Percentiles rank a stretch among this genome's conserved stretches.
Evolutionary conservation across 2,888 invertebrate species (phyloP).

Genomic region (Oscheius myriophilus): DNA sequence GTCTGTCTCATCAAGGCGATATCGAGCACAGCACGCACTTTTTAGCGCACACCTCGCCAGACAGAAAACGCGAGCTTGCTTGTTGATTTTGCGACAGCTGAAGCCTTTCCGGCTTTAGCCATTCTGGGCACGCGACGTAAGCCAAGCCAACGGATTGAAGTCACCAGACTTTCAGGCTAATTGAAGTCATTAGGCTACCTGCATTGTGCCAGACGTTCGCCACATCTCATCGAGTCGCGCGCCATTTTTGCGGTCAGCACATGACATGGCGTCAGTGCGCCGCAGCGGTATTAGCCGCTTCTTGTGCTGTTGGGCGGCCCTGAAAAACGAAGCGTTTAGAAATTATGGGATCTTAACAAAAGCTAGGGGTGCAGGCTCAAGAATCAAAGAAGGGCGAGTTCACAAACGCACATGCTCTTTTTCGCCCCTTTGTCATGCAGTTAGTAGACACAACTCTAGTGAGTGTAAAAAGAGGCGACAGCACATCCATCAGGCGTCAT

Average conservation of each 20-base stretch:
- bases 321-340: constrained; percentile 31
- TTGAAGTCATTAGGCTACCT: constrained; percentile 20
- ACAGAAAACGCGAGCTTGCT: too few relatives aligned
- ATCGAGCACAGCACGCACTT: too few relatives aligned
- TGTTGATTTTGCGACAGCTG: too few relatives aligned
- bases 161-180: background rate
- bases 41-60: too few relatives aligned
- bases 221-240: constrained; percentile 64
- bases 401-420: too few relatives aligned
- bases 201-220: constrained; percentile 36
- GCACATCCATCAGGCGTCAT: constrained; percentile 25
- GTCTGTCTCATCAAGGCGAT: constrained; percentile 19
- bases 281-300: constrained; percentile 68
- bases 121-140: background rate
- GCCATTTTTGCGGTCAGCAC: constrained; percentile 65
- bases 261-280: constrained; percentile 69
- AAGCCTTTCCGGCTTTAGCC: background rate
- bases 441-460: constrained; percentile 7
- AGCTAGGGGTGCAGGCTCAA: background rate
- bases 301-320: constrained; percentile 70
- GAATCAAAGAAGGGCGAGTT: background rate
- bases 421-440: too few relatives aligned
- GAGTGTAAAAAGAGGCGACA: constrained; percentile 28
- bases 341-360: background rate
- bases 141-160: background rate